Evolutionary conservation across 1,140 invertebrate genomes (phyloP).

Genomic region (Drosophila takahashii): DNA sequence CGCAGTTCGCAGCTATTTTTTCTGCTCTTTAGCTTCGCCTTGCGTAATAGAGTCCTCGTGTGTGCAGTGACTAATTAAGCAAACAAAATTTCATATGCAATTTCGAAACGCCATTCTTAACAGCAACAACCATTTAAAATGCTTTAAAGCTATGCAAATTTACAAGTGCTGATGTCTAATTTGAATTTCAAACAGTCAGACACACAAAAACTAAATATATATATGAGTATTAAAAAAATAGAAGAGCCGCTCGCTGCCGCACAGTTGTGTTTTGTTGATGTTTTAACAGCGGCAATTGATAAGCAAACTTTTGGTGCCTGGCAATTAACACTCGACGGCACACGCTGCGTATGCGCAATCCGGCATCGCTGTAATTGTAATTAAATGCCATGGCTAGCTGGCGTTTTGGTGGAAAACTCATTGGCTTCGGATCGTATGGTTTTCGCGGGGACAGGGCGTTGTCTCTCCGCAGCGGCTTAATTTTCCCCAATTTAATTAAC

Average conservation of each 20-base stretch:
- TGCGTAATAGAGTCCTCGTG: slow-evolving; percentile 41
- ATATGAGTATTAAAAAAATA: slow-evolving; percentile 26
- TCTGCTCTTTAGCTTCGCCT: neutral
- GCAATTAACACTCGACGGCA: slow-evolving; percentile 72
- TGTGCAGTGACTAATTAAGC: slow-evolving; percentile 69
- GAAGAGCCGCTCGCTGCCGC: slow-evolving; percentile 19
- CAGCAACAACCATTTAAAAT: slow-evolving; percentile 53
- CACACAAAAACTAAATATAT: slow-evolving; percentile 8
- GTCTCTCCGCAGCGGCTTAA: slow-evolving; percentile 41
- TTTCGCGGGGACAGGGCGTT: slow-evolving; percentile 44
- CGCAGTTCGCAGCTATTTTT: slow-evolving; percentile 11
- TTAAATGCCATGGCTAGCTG: slow-evolving; percentile 47
- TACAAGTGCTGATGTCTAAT: slow-evolving; percentile 78
- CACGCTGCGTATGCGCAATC: slow-evolving; percentile 75
- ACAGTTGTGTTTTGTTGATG: slow-evolving; percentile 17
- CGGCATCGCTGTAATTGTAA: slow-evolving; percentile 42
- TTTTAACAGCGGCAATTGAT: slow-evolving; percentile 59
- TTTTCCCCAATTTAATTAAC: slow-evolving; percentile 77
- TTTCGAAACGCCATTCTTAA: slow-evolving; percentile 66
- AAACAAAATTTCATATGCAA: slow-evolving; percentile 61
- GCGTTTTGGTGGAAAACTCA: slow-evolving; percentile 17
- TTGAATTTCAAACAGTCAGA: slow-evolving; percentile 77
- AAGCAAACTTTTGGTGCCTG: slow-evolving; percentile 66
- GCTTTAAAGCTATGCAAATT: slow-evolving; percentile 78
- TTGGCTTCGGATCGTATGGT: neutral